phyloP scores from a whole-genome alignment of 2,888 invertebrate genomes.

The Caenorhabditis sp. region DNA sequence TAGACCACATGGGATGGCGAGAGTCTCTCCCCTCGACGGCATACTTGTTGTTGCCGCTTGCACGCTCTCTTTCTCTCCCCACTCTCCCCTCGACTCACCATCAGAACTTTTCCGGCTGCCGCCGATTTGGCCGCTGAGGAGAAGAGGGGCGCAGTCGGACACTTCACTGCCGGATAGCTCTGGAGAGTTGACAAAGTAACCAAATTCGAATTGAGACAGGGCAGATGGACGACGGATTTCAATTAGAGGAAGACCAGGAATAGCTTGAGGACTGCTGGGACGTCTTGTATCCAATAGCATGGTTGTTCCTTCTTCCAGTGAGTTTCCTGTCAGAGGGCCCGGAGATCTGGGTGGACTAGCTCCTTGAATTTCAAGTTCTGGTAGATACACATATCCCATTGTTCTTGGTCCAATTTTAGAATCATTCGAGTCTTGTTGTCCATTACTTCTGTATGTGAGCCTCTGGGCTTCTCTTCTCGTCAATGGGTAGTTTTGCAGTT shows the following conservation, averaged over 20 bases:
- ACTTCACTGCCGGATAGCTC: conserved; percentile 75
- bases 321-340: conserved; percentile 68
- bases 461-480: conserved; percentile 78
- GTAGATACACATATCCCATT: conserved; percentile 79
- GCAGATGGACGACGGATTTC: conserved; percentile 82
- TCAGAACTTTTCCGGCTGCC: conserved; percentile 75
- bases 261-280: conserved; percentile 82
- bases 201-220: conserved; percentile 82
- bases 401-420: conserved; percentile 64
- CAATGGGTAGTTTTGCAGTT: conserved; percentile 82
- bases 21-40: background rate
- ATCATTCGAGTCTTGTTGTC: conserved; percentile 72
- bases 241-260: conserved; percentile 82
- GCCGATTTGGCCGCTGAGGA: conserved; percentile 69
- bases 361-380: conserved; percentile 82
- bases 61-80: background rate
- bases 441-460: conserved; percentile 73
- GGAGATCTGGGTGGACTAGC: conserved; percentile 81
- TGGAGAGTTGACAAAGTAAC: conserved; percentile 83
- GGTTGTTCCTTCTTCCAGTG: conserved; percentile 69
- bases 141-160: conserved; percentile 82
- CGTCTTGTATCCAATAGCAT: conserved; percentile 72
- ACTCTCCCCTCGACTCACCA: conserved; percentile 55
- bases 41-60: background rate
- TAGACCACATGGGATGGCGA: conserved; percentile 73